Percentiles rank a stretch among this genome's conserved stretches.
Evolutionary conservation across 2,888 invertebrate genomes (phyloP).

Genomic region (Zhengitettix transpicula): DNA sequence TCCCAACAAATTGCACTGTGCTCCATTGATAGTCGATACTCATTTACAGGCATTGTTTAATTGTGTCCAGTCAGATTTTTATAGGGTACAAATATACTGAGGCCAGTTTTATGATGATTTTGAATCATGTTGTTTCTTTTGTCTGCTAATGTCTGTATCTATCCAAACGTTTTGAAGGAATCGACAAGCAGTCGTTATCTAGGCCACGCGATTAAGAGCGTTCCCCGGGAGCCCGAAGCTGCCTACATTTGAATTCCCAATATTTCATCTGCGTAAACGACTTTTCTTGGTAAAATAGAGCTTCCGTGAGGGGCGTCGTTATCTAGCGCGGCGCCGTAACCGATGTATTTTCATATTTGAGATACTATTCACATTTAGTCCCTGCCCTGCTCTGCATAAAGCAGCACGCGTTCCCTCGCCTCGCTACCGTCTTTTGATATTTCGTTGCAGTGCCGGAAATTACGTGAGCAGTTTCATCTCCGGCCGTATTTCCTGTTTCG

Average conservation of each 20-base stretch:
- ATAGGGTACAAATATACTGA: too few relatives aligned
- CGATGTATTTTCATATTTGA: conserved; percentile 10
- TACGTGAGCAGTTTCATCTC: conserved; percentile 13
- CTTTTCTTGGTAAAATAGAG: conserved; percentile 1
- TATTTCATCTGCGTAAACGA: conserved; percentile 1
- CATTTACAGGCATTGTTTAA: too few relatives aligned
- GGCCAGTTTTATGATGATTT: too few relatives aligned
- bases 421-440: conserved; percentile 8
- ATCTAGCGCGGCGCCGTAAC: background rate
- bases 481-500: conserved; percentile 13
- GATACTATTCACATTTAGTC: conserved; percentile 9
- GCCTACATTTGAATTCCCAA: background rate
- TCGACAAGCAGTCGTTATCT: too few relatives aligned
- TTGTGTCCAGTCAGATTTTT: too few relatives aligned
- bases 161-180: too few relatives aligned
- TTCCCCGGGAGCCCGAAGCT: too few relatives aligned
- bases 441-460: conserved; percentile 10
- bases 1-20: too few relatives aligned
- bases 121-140: too few relatives aligned
- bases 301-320: background rate
- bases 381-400: background rate
- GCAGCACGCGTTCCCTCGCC: background rate
- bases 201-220: too few relatives aligned
- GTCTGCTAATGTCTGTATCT: too few relatives aligned
- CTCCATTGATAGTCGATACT: too few relatives aligned